A percentile compares a stretch with the other conserved stretches of the same genome.
Evolutionary conservation across 2,797 vertebrate species (phyloP).

Genomic region (Enteromius unitaeniatus): DNA sequence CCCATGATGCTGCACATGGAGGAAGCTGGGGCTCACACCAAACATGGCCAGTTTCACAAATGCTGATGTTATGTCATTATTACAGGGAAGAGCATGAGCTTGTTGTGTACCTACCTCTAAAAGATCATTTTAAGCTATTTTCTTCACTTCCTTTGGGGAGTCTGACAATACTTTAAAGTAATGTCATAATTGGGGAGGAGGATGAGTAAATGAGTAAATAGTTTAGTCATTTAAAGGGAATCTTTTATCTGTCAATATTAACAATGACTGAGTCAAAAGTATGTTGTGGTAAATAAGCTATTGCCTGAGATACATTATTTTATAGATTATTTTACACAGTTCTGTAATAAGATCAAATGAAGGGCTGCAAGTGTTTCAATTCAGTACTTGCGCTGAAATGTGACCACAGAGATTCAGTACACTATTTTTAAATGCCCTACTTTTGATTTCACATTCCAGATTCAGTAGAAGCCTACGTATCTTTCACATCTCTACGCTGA

Average conservation of each 20-base stretch:
- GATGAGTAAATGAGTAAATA: neutral
- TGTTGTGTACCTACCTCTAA: no score
- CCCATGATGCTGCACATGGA: constrained; percentile 13
- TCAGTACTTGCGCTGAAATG: constrained; percentile 15
- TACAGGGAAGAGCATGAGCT: neutral
- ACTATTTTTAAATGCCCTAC: constrained; percentile 50
- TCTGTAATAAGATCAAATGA: neutral
- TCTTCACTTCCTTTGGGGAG: constrained; percentile 2
- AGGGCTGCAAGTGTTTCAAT: neutral
- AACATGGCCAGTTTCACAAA: neutral
- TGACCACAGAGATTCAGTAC: constrained; percentile 24
- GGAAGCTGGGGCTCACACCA: neutral
- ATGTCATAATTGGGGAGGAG: neutral
- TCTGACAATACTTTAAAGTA: neutral
- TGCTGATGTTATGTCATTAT: neutral
- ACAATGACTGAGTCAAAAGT: neutral
- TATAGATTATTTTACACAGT: neutral
- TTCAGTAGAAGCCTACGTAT: constrained; percentile 25
- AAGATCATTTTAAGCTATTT: neutral
- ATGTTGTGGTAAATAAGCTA: neutral
- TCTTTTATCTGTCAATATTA: constrained; percentile 5
- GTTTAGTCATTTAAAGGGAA: neutral
- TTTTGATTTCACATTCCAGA: constrained; percentile 7
- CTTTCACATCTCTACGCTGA: neutral
- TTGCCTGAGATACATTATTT: neutral